A percentile compares a stretch with the other conserved stretches of the same genome.
These are phyloP conservation scores for Hemichromis elongatus DNA, from an alignment of 2,113 vertebrate species.

Conservation along the genomic window DNA sequence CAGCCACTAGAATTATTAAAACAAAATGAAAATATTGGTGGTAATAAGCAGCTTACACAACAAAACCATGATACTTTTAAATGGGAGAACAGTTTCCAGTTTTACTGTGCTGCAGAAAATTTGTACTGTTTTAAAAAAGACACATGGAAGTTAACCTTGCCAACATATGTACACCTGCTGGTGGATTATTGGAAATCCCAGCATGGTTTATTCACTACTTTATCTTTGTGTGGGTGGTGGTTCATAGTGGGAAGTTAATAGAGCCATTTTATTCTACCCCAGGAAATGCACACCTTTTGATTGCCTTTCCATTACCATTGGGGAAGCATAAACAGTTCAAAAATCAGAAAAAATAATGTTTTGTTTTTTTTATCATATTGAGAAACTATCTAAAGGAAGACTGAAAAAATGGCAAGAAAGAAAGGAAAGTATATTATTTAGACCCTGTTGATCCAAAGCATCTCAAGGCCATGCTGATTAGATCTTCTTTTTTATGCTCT, in stretches of 20 bases:
- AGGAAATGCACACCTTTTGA: conserved; percentile 18
- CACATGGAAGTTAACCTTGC: neutral
- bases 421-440: neutral
- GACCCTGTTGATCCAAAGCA: neutral
- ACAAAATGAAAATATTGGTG: neutral
- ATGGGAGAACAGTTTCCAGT: neutral
- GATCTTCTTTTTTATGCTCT: neutral
- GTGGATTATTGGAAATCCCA: conserved; percentile 24
- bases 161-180: conserved; percentile 7
- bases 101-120: neutral
- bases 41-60: neutral
- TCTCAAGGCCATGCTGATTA: neutral
- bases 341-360: neutral
- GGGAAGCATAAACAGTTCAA: neutral
- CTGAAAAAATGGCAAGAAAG: neutral
- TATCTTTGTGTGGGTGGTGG: conserved; percentile 20
- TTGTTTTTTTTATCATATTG: neutral
- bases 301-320: neutral
- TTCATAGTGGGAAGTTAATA: conserved; percentile 44
- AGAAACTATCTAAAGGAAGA: neutral
- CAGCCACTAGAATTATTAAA: neutral
- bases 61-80: neutral
- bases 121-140: neutral
- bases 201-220: conserved; percentile 8
- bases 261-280: conserved; percentile 13